Percentiles rank a stretch among this genome's conserved stretches.
phyloP scores from a whole-genome alignment of 2,113 vertebrate species.

The Zeus faber region DNA sequence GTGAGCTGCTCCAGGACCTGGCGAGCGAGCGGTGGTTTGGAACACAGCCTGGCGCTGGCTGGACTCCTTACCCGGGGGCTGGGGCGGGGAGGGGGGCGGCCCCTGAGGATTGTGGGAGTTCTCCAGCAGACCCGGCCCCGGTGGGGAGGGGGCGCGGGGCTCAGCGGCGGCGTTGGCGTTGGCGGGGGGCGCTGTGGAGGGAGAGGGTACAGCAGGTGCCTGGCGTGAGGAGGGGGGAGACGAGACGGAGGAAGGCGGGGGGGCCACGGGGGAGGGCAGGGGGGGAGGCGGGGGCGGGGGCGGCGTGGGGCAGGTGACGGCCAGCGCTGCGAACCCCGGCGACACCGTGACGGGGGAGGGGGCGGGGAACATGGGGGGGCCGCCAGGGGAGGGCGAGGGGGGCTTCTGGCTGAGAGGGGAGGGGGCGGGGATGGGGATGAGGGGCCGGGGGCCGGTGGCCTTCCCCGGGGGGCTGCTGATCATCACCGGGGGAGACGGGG shows the following conservation, averaged over 20 bases:
- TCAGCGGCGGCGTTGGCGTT: slow-evolving; percentile 41
- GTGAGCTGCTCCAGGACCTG: too few species aligned
- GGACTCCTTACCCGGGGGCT: background rate
- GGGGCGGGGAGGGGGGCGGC: slow-evolving; percentile 55
- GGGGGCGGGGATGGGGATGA: slow-evolving; percentile 83
- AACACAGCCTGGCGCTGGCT: too few species aligned
- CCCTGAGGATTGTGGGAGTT: too few species aligned
- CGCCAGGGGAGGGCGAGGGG: slow-evolving; percentile 73
- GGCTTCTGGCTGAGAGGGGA: slow-evolving; percentile 84
- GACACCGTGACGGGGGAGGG: slow-evolving; percentile 75
- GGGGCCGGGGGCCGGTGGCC: slow-evolving; percentile 86
- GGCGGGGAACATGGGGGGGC: slow-evolving; percentile 72
- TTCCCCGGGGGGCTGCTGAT: slow-evolving; percentile 96
- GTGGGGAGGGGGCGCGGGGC: slow-evolving; percentile 46
- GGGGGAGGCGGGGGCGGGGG: slow-evolving; percentile 70
- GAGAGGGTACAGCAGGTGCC: slow-evolving; percentile 97
- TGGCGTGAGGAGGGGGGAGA: slow-evolving; percentile 89
- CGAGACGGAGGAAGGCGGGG: slow-evolving; percentile 54
- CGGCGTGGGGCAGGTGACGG: slow-evolving; percentile 66
- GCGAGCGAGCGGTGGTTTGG: too few species aligned
- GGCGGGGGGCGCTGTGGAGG: slow-evolving; percentile 92
- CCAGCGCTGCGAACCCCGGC: slow-evolving; percentile 71
- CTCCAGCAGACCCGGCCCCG: slow-evolving; percentile 45
- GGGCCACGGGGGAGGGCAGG: slow-evolving; percentile 75
- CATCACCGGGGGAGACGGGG: slow-evolving; percentile 94